Evolutionary conservation across 2,797 vertebrate species (phyloP).

Genomic region (Parauchenoglanis punctatus): DNA sequence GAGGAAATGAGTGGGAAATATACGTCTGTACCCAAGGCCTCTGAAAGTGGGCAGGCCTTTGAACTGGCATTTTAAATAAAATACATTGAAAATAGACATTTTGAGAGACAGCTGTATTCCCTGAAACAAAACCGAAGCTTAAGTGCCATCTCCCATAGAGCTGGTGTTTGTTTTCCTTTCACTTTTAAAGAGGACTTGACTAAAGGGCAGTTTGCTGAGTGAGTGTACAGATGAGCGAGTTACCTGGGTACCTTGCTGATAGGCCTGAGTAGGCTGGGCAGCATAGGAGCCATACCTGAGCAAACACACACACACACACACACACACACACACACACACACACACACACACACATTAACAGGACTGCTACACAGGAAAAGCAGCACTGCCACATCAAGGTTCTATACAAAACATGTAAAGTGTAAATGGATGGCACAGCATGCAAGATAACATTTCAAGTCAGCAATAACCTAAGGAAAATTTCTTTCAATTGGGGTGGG

Average conservation of each 20-base stretch:
- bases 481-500: not conserved
- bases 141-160: not conserved
- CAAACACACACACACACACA: not conserved
- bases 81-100: not conserved
- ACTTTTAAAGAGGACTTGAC: not conserved
- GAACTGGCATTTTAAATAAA: not conserved
- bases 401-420: not conserved
- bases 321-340: not conserved
- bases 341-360: not conserved
- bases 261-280: conserved; percentile 83
- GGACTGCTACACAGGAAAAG: not conserved
- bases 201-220: not conserved
- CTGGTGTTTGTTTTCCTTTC: not conserved
- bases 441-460: not conserved
- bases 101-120: not conserved
- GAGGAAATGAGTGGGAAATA: not conserved
- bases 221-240: not conserved
- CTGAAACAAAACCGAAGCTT: not conserved
- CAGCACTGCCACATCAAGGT: not conserved
- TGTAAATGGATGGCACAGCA: not conserved
- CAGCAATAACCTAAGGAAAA: not conserved
- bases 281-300: conserved; percentile 83
- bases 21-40: not conserved
- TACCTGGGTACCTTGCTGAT: conserved; percentile 84
- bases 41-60: not conserved